Base-by-base conservation (phyloP, 2,797 vertebrate species). In the Leucoraja ocellata region DNA sequence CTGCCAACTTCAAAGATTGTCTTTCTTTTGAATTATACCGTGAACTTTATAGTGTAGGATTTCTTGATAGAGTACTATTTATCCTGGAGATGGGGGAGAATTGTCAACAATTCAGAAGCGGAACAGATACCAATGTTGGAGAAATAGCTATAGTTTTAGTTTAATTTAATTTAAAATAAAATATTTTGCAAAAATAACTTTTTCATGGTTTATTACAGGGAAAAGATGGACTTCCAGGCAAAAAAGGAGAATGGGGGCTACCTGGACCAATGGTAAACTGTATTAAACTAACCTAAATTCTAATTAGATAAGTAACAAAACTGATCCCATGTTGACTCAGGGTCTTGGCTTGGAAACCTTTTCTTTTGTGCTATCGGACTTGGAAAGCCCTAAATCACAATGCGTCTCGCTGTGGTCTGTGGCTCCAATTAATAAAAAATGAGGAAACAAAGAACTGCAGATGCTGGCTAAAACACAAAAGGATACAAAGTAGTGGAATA, bases 221-320 rank as follows among this genome's bases (percentile, higher is more conserved):
- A 94, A 98, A 98, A 95, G 91, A 90, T 94, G 99, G 99, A 94
- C 95, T 94, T 13, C 94, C 96, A 36, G 99, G 98, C 95, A 95
- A 95, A 74, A 96, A 96, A 93, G 99, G 99, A 94, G 94, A 96
- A 83, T 97, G 96, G 95, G 99, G 99, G 93, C 95, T 95, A 13
- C 93, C 95, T 28, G 99, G 98, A 91, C 95, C 95, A 93, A 94
- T 95, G 94, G 99, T 99, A 96, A 96, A 98, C 97, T 93, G 93
- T 54, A 4, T 71, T 76, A 28, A 1, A 74, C 8, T 91, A 28
- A 74, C 25, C 14, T 54, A 36, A 36, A 54, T 46, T 76, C 21
- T 92, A 92, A 76, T 74, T 76, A 76, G 23, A 92, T 28, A 28
- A 74, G 23, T 76, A 23, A 23, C 10, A 76, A 71, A 91, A 91